phyloP scores from a whole-genome alignment of 2,113 vertebrate genomes.

The Pelusios castaneus region DNA sequence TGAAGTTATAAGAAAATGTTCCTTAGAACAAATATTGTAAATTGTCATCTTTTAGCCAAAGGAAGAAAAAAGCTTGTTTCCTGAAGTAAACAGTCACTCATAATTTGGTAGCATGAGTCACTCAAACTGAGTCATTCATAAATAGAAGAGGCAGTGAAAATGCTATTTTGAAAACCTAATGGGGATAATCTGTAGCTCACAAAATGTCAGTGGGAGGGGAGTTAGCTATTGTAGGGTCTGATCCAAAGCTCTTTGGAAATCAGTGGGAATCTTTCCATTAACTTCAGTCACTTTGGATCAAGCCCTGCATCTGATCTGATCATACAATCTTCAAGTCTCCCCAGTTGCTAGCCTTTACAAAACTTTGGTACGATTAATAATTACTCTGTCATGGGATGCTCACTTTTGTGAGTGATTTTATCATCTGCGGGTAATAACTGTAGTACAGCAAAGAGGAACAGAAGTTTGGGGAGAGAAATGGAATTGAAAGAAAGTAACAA shows the following conservation, averaged over 20 bases:
- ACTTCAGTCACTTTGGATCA: background rate
- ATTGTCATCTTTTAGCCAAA: constrained; percentile 28
- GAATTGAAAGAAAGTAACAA: background rate
- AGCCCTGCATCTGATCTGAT: background rate
- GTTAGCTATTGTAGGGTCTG: background rate
- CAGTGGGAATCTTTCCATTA: background rate
- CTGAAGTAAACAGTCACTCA: constrained; percentile 19
- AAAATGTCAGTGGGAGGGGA: background rate
- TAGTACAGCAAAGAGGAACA: background rate
- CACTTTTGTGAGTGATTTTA: background rate
- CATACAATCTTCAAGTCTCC: background rate
- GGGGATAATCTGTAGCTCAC: background rate
- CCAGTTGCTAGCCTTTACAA: background rate
- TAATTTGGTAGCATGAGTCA: constrained; percentile 66
- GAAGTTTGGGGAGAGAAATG: background rate
- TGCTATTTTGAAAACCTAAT: constrained; percentile 34
- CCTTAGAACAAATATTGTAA: constrained; percentile 34
- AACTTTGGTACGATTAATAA: background rate
- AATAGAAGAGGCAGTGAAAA: constrained; percentile 34
- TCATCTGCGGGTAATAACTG: background rate
- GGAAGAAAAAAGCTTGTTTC: constrained; percentile 35
- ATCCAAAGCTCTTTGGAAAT: background rate
- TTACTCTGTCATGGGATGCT: background rate
- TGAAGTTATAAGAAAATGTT: background rate
- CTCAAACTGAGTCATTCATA: constrained; percentile 57